These are phyloP conservation scores for Threskiornis aethiopicus DNA, from an alignment of 2,797 vertebrate species.

Conservation along the genomic window DNA sequence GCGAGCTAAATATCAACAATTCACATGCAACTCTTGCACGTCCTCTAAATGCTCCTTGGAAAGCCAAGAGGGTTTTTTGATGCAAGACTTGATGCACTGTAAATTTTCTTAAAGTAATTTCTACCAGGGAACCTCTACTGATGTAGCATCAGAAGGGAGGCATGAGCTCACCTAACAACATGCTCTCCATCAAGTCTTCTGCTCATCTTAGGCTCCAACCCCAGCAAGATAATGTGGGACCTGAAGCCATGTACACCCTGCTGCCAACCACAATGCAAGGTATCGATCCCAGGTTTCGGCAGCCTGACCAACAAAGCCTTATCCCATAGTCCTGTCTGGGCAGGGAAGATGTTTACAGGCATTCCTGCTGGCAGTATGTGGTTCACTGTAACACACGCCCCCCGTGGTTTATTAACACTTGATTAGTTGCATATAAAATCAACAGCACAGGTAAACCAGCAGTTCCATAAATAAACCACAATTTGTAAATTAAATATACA, in stretches of 20 bases:
- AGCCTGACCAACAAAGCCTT: neutral
- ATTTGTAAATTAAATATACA: neutral
- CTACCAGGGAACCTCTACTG: neutral
- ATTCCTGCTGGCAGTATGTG: neutral
- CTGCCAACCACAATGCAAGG: neutral
- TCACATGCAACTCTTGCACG: neutral
- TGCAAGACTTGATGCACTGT: neutral
- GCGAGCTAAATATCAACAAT: neutral
- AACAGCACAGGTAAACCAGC: neutral
- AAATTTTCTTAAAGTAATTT: neutral
- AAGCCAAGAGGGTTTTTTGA: neutral
- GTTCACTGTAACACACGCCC: too few species aligned
- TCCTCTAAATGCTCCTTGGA: neutral
- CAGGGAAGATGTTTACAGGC: neutral
- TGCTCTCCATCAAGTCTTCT: neutral
- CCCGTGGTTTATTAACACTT: too few species aligned
- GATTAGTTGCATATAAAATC: neutral
- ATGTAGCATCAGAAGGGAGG: neutral
- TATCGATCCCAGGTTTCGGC: neutral
- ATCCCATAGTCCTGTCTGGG: fast-evolving
- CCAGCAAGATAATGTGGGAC: neutral
- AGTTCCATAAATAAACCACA: neutral
- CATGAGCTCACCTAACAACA: neutral
- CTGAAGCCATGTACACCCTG: neutral
- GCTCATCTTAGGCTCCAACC: neutral